phyloP scores from a whole-genome alignment of 2,888 invertebrate species.

The Lucinisca nassula region DNA sequence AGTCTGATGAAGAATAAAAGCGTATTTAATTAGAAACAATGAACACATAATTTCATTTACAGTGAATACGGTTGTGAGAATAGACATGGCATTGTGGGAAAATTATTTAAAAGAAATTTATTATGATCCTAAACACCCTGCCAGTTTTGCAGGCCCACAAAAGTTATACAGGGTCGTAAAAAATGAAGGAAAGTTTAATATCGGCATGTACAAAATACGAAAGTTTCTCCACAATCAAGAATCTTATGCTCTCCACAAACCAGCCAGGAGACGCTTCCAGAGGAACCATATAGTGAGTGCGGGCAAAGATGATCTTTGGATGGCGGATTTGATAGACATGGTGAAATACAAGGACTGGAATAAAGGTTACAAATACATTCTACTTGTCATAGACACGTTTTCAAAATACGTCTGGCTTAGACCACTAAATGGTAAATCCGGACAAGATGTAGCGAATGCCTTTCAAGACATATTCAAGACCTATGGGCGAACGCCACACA shows the following conservation, averaged over 20 bases:
- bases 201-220: slow-evolving; percentile 32
- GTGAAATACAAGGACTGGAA: slow-evolving; percentile 36
- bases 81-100: background rate
- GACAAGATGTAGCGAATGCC: no score
- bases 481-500: no score
- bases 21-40: no score
- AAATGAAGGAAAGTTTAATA: slow-evolving; percentile 17
- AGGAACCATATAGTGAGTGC: slow-evolving; percentile 29
- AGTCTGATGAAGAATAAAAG: background rate
- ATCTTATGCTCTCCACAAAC: slow-evolving; percentile 15
- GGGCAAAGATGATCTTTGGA: slow-evolving; percentile 61
- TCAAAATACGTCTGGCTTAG: no score
- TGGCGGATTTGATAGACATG: slow-evolving; percentile 59
- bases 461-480: no score
- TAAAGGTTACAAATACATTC: slow-evolving; percentile 23
- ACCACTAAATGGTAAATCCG: no score
- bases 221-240: slow-evolving; percentile 17
- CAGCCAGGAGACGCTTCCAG: slow-evolving; percentile 4
- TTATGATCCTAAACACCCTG: slow-evolving; percentile 31
- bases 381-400: no score
- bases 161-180: slow-evolving; percentile 23
- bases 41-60: background rate
- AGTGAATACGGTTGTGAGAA: background rate
- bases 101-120: slow-evolving; percentile 35
- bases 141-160: slow-evolving; percentile 35